Base-by-base conservation (phyloP, 2,113 vertebrate genomes). In the Nannobrachium achirus region DNA sequence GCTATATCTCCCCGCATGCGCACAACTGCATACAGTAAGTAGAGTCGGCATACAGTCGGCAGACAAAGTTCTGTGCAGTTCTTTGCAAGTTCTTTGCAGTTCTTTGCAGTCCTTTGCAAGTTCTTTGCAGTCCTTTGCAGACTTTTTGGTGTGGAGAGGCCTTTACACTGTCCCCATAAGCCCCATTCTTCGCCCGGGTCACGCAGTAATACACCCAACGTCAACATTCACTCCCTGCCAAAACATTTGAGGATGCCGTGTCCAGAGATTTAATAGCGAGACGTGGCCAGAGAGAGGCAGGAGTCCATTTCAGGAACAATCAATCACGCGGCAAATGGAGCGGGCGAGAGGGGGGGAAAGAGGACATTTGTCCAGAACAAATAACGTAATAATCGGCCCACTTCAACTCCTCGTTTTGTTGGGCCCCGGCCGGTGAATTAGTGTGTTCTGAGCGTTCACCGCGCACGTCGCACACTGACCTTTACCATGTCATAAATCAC, bases 401-500 rank as follows among this genome's bases (percentile, higher is more conserved):
- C 71, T 69, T 73, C 71, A 60, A 46, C 77, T 66, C 67, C 50
- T 74, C 67, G 69, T 71, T n/a, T 66, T 18, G 69, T 82, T 79
- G 56, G 55, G 70, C 60, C 25, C 55, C 7, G 66, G 56, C 51
- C 71, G 39, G 38, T 38, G 65, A 33, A 52, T 67, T 53, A 56
- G 61, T 51, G 77, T 63, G 61, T 50, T 59, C 59, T 7, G 51
- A 15, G 66, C 70, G 70, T 75, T 46, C n/a, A 61, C 66, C 71
- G 72, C 75, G 64, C 56, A 75, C 46, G 52, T 33, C 42, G 56
- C 63, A 56, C 76, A 10, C 68, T 89, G 89, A 92, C 91, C 91
- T 93, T 92, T 91, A 63, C 73, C 69, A 66, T 53, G 66, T 85
- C 83, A 85, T 92, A 90, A 91, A 92, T 92, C 91, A 92, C 74